Conservation (phyloP, 1,140 invertebrate genomes). For the Babylonia areolata region DNA sequence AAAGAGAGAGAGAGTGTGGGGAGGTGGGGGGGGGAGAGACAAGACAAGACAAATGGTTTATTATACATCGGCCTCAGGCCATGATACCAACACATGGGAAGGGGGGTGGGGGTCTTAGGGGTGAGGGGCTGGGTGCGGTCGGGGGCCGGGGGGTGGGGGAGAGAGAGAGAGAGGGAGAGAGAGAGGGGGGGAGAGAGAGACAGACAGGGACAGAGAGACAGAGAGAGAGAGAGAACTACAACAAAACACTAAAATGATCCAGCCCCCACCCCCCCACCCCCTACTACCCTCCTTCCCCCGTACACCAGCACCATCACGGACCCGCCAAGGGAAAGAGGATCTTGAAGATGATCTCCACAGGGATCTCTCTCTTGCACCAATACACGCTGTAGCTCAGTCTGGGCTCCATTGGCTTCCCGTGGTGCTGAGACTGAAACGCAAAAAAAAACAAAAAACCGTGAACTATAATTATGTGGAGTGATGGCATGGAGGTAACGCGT, state of each 20-base stretch:
- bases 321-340: slow-evolving; percentile 49
- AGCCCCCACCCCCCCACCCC: too few species aligned
- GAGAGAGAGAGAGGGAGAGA: background rate
- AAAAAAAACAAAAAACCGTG: background rate
- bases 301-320: slow-evolving; percentile 21
- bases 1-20: background rate
- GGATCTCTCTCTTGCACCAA: slow-evolving; percentile 39
- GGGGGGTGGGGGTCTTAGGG: too few species aligned
- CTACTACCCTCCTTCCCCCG: too few species aligned
- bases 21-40: background rate
- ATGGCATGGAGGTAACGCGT: background rate
- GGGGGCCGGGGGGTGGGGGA: background rate
- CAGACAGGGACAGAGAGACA: background rate
- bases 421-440: slow-evolving; percentile 22
- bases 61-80: background rate
- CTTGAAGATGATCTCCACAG: slow-evolving; percentile 52
- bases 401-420: slow-evolving; percentile 35
- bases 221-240: background rate
- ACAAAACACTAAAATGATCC: background rate
- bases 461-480: too few species aligned
- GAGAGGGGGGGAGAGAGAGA: background rate
- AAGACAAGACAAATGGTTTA: background rate
- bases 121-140: too few species aligned
- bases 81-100: too few species aligned
- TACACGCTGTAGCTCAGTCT: slow-evolving; percentile 41